These are phyloP conservation scores for Canis aureus DNA, from an alignment of 2,113 vertebrate species.

Conservation along the genomic window DNA sequence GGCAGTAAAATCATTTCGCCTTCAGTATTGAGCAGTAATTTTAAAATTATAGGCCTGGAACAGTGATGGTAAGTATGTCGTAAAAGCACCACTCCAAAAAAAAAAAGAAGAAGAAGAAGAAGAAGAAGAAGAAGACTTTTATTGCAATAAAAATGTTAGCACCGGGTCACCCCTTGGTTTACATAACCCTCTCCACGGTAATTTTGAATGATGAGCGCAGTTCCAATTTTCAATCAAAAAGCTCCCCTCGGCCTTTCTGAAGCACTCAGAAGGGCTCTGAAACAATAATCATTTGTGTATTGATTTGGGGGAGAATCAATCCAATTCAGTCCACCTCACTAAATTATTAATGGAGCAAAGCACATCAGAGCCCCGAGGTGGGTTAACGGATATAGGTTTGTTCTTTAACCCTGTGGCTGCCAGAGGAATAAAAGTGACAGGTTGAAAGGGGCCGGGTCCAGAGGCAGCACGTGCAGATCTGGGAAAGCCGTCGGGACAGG, in stretches of 20 bases:
- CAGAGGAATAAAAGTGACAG: background rate
- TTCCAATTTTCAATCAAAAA: slow-evolving; percentile 65
- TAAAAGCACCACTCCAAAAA: slow-evolving; percentile 73
- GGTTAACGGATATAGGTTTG: background rate
- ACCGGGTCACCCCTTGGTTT: slow-evolving; percentile 60
- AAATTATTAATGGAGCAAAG: slow-evolving; percentile 74
- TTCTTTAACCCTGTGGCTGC: background rate
- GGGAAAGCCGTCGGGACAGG: background rate
- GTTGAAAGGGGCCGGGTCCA: background rate
- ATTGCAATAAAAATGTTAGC: slow-evolving; percentile 73
- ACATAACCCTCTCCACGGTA: slow-evolving; percentile 75
- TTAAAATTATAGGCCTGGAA: slow-evolving; percentile 80
- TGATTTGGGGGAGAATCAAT: slow-evolving; percentile 65
- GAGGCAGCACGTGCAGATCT: background rate
- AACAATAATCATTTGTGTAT: slow-evolving; percentile 1
- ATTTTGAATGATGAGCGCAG: slow-evolving; percentile 63
- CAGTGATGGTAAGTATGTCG: slow-evolving; percentile 64
- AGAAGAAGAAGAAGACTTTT: slow-evolving; percentile 30
- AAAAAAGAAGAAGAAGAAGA: background rate
- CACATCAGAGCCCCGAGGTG: background rate
- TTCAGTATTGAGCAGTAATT: slow-evolving; percentile 75
- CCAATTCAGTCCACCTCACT: slow-evolving; percentile 55
- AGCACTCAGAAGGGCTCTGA: background rate
- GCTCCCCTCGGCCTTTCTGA: background rate
- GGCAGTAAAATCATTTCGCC: slow-evolving; percentile 78